Conservation (phyloP, 1,140 invertebrate species). For the Tetraneura akinire region DNA sequence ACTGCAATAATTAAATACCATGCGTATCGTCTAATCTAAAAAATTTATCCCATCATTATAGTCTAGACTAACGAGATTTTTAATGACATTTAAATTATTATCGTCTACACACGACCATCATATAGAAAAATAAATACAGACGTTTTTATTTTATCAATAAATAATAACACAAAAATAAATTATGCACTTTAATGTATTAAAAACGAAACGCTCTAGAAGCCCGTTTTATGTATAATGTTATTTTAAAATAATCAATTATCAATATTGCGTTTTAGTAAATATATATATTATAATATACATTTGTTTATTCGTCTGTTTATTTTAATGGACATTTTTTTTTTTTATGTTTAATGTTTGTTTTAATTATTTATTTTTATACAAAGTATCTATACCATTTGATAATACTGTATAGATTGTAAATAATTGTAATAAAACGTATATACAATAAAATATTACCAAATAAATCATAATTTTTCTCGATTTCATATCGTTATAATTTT, state of each 20-base stretch:
- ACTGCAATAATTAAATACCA: no score
- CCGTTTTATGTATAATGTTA: not conserved
- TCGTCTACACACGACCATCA: not conserved
- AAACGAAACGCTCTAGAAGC: not conserved
- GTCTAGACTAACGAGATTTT: no score
- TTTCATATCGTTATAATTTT: no score
- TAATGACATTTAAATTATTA: not conserved
- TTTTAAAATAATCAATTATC: conserved; percentile 42
- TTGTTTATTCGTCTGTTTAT: conserved; percentile 11
- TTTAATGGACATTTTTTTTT: not conserved
- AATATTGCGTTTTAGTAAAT: conserved; percentile 10
- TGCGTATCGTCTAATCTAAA: no score
- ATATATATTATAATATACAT: no score
- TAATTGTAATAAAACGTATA: no score
- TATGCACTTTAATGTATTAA: conserved; percentile 28
- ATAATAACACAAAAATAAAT: conserved; percentile 1
- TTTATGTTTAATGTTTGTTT: not conserved
- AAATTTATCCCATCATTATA: no score
- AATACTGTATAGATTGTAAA: no score
- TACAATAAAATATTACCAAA: no score
- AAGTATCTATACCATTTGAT: no score
- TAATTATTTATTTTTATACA: not conserved
- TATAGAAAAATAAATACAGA: not conserved
- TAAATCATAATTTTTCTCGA: no score
- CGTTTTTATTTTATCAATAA: not conserved